Conservation (phyloP, 2,888 invertebrate genomes). For the Oscheius sp. region DNA sequence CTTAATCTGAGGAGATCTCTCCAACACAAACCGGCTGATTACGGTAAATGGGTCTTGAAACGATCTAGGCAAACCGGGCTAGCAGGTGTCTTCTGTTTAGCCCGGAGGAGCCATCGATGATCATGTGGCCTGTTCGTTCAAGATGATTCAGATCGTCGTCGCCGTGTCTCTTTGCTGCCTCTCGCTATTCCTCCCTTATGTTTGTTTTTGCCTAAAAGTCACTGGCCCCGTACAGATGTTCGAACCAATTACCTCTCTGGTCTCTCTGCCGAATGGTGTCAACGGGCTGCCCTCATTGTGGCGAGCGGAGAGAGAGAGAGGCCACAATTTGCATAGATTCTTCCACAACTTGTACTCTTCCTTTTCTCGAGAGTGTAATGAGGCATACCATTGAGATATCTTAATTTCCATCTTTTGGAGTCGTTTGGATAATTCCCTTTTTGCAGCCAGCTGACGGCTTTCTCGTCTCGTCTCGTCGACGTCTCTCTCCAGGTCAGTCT, state of each 20-base stretch:
- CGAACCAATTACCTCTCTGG: slow-evolving; percentile 16
- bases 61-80: neutral
- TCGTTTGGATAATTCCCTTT: neutral
- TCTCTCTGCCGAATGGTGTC: slow-evolving; percentile 30
- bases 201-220: slow-evolving; percentile 29
- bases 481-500: neutral
- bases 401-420: neutral
- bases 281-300: slow-evolving; percentile 33
- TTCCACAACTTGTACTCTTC: slow-evolving; percentile 10
- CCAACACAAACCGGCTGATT: neutral
- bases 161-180: slow-evolving; percentile 1
- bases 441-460: neutral
- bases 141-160: slow-evolving; percentile 14
- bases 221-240: neutral
- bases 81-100: neutral
- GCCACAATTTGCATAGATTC: slow-evolving; percentile 32
- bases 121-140: slow-evolving; percentile 12
- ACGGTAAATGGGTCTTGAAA: slow-evolving; percentile 3
- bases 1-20: too few species aligned
- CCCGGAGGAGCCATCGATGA: neutral
- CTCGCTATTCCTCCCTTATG: neutral
- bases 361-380: neutral
- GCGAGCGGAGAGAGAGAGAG: slow-evolving; percentile 13
- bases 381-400: neutral
- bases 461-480: neutral